These are phyloP conservation scores for Atrina japonica DNA, from an alignment of 2,888 invertebrate species.

Conservation along the genomic window DNA sequence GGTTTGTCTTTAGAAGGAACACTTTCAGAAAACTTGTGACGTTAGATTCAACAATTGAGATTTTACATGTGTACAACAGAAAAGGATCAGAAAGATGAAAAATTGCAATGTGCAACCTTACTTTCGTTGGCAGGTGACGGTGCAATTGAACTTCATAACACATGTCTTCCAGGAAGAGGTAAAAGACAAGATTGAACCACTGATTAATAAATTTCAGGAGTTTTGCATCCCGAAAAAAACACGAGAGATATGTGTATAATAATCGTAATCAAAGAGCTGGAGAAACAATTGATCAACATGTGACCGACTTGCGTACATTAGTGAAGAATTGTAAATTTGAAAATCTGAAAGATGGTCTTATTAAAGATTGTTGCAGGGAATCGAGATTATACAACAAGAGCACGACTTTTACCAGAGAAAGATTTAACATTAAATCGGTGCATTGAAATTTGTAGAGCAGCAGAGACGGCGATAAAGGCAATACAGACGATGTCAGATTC, in stretches of 20 bases:
- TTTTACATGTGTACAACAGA: conserved; percentile 37
- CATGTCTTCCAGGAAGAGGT: conserved; percentile 20
- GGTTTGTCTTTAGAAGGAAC: conserved; percentile 28
- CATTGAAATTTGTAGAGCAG: conserved; percentile 35
- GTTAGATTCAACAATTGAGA: conserved; percentile 36
- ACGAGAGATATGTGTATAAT: conserved; percentile 41
- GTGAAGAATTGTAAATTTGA: conserved; percentile 46
- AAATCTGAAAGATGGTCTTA: conserved; percentile 34
- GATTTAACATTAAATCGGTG: conserved; percentile 29
- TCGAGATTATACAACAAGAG: conserved; percentile 15
- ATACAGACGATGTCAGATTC: no score
- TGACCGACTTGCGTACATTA: conserved; percentile 19
- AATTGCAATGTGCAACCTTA: no score
- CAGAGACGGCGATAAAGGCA: conserved; percentile 16
- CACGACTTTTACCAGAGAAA: conserved; percentile 32
- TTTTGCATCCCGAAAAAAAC: conserved; percentile 40
- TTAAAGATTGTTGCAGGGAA: conserved; percentile 39
- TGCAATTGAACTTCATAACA: conserved; percentile 39
- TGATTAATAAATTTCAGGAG: conserved; percentile 37
- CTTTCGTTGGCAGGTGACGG: no score
- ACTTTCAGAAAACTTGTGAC: conserved; percentile 36
- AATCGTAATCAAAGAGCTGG: conserved; percentile 26
- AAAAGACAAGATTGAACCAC: conserved; percentile 25
- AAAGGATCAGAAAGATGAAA: conserved; percentile 4
- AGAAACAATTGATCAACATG: conserved; percentile 25